Evolutionary conservation across 2,113 vertebrate species (phyloP).

Genomic region (Triplophysa dalaica): DNA sequence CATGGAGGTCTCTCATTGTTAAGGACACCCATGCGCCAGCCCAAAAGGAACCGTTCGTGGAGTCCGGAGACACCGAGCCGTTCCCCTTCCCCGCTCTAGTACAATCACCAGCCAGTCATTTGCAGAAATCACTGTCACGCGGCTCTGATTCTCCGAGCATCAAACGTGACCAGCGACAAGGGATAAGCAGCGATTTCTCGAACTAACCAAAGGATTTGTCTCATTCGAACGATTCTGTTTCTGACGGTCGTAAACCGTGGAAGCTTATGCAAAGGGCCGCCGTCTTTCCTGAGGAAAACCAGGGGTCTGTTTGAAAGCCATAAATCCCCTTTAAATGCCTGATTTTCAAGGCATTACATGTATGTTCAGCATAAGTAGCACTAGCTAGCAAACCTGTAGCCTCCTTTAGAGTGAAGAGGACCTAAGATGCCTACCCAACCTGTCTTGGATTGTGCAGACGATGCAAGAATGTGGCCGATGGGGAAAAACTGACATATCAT

Average conservation of each 20-base stretch:
- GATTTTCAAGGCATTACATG: constrained; percentile 58
- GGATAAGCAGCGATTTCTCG: neutral
- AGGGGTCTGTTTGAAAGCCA: constrained; percentile 65
- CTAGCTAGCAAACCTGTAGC: constrained; percentile 50
- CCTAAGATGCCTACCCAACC: constrained; percentile 52
- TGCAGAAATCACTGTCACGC: neutral
- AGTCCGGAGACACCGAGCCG: neutral
- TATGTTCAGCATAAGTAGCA: constrained; percentile 27
- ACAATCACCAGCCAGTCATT: constrained; percentile 23
- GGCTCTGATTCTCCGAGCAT: constrained; percentile 1
- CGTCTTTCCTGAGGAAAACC: constrained; percentile 52
- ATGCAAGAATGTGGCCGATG: constrained; percentile 35
- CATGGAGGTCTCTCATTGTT: constrained; percentile 87
- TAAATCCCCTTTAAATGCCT: constrained; percentile 56
- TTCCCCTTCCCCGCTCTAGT: neutral
- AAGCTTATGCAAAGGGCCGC: constrained; percentile 44
- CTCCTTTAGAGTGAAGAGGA: neutral
- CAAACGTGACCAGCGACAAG: neutral
- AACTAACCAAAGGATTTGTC: constrained; percentile 57
- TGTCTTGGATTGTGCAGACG: neutral
- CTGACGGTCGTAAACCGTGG: constrained; percentile 51
- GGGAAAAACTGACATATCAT: constrained; percentile 20
- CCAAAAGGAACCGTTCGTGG: neutral
- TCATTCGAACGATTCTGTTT: constrained; percentile 52
- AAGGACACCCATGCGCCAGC: constrained; percentile 57